Base-by-base conservation (phyloP, 2,888 invertebrate genomes). In the Argyra leucocephala region DNA sequence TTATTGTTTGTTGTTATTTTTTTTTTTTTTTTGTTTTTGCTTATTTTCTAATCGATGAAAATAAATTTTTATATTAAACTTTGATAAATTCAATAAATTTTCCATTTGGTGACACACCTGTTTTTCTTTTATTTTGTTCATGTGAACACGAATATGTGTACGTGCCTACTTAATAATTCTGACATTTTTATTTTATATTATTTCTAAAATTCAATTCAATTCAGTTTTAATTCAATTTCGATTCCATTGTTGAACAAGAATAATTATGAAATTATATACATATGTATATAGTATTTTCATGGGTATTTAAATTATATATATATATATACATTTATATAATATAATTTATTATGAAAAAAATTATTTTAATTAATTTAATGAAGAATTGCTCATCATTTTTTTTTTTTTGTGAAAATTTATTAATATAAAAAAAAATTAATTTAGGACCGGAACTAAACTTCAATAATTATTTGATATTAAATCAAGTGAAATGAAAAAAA, bases 321-420 rank as follows among this genome's bases (percentile, higher is more conserved):
- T 31, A 31, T 31, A 31, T 31, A 31, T 31, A 31, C 5, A 31
- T 7, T 31, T 7, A 31, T 31, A 31, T n/a, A n/a, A n/a, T n/a
- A n/a, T n/a, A n/a, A n/a, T 48, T 48, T 48, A 48, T 48, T 48
- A 48, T 48, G 48, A 48, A 48, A 48, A 48, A n/a, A n/a, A n/a
- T n/a, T n/a, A n/a, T n/a, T n/a, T 48, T 48, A 18, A 48, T 48
- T 48, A 48, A 48, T 48, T 48, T 48, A 48, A 48, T 48, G 48
- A 18, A 1, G 48, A 3, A 26, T 26, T 10, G 7, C 7, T 31
- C 31, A 31, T 31, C 7, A 7, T 31, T 31, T n/a, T 48, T n/a
- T 48, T 37, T 37, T 37, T 12, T 15, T 37, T 37, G 10, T 37
- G 12, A 10, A 10, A 10, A 10, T 37, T 37, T 37, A 10, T 37